Evolutionary conservation across 2,797 vertebrate genomes (phyloP).

Genomic region (Falco rusticolus): DNA sequence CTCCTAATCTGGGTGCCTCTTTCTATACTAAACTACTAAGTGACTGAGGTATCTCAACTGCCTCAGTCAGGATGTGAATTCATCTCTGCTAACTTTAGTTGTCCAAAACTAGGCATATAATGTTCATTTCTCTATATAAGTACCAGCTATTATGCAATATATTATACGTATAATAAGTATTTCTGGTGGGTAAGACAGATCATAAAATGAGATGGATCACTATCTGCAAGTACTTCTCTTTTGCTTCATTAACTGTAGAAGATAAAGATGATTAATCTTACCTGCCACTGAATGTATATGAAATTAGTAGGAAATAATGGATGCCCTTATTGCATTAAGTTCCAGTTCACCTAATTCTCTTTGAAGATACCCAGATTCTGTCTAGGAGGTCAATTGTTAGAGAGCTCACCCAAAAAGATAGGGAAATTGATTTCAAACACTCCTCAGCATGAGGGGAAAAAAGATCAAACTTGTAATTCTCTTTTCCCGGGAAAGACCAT

Average conservation of each 20-base stretch:
- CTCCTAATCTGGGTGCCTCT: not conserved
- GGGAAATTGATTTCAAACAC: not conserved
- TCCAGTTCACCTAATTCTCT: not conserved
- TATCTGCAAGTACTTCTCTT: not conserved
- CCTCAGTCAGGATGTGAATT: not conserved
- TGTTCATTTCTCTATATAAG: not conserved
- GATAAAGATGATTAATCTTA: not conserved
- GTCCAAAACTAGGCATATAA: not conserved
- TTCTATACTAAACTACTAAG: not conserved
- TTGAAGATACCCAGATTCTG: not conserved
- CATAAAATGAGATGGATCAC: not conserved
- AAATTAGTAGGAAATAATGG: not conserved
- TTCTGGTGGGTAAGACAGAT: not conserved
- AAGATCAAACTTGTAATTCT: not conserved
- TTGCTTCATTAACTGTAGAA: conserved; percentile 2
- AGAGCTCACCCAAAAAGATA: not conserved
- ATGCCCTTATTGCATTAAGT: not conserved
- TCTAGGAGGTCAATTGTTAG: not conserved
- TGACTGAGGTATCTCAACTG: not conserved
- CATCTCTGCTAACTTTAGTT: not conserved
- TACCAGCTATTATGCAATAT: not conserved
- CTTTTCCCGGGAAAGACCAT: not conserved
- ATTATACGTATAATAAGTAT: not conserved
- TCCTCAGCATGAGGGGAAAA: not conserved
- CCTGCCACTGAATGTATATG: not conserved